Conservation (phyloP, 2,888 invertebrate species). For the Eristalinus sepulchralis region DNA sequence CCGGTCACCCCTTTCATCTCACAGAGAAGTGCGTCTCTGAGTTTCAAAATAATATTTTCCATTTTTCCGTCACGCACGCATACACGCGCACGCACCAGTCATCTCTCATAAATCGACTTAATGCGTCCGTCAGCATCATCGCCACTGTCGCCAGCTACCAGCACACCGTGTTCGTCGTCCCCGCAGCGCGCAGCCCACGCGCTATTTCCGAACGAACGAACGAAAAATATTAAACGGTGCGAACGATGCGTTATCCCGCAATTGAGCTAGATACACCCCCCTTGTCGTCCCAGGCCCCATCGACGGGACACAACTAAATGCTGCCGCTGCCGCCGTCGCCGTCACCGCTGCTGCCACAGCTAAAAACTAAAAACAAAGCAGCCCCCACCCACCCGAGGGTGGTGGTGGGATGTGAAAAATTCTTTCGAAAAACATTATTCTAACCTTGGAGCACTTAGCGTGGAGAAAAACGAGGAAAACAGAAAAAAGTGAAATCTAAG, state of each 20-base stretch:
- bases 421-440: conserved; percentile 65
- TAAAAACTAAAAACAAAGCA: conserved; percentile 34
- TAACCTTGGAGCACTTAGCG: conserved; percentile 58
- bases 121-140: conserved; percentile 48
- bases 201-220: conserved; percentile 1
- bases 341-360: not conserved
- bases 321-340: not conserved
- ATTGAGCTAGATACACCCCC: conserved; percentile 44
- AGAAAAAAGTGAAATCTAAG: conserved; percentile 17
- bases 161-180: not conserved
- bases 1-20: conserved; percentile 40
- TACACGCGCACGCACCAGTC: not conserved
- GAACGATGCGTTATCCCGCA: conserved; percentile 62
- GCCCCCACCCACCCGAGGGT: conserved; percentile 20
- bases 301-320: too few species aligned
- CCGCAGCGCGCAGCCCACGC: conserved; percentile 24
- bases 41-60: conserved; percentile 33
- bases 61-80: conserved; percentile 52
- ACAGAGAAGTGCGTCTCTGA: not conserved
- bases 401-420: not conserved
- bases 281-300: not conserved
- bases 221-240: conserved; percentile 30
- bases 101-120: conserved; percentile 44
- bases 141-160: conserved; percentile 1
- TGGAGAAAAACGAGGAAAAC: conserved; percentile 2